Evolutionary conservation across 2,113 vertebrate species (phyloP).

Genomic region (Notothenia coriiceps): DNA sequence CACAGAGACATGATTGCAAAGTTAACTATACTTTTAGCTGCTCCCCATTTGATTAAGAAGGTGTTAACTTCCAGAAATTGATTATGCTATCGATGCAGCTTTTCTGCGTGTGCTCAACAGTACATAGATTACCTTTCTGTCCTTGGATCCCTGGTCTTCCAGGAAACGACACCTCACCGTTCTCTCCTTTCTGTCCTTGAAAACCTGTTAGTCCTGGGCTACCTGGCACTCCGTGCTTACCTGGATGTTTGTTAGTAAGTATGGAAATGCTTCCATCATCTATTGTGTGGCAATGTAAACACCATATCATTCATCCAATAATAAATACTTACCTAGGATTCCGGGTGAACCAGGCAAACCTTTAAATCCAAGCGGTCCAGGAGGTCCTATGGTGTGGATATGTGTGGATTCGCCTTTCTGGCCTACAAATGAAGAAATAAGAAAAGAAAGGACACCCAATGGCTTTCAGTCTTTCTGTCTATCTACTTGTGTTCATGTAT

Average conservation of each 20-base stretch:
- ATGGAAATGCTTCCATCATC: not conserved
- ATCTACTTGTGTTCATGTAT: not conserved
- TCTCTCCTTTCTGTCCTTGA: conserved; percentile 66
- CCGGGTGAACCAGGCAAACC: conserved; percentile 63
- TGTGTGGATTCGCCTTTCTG: conserved; percentile 70
- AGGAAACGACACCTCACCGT: conserved; percentile 8
- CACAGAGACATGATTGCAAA: not conserved
- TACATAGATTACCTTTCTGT: conserved; percentile 55
- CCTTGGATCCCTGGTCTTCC: conserved; percentile 47
- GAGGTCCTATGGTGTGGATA: conserved; percentile 8
- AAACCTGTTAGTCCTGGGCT: conserved; percentile 37
- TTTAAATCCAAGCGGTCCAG: conserved; percentile 65
- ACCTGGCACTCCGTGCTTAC: conserved; percentile 55
- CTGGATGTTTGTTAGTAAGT: conserved; percentile 31
- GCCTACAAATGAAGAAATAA: conserved; percentile 47
- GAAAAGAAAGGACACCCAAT: not conserved
- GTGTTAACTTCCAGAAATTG: not conserved
- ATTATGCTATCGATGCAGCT: not conserved
- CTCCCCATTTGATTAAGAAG: not conserved
- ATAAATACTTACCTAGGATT: conserved; percentile 48
- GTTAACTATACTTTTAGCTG: not conserved
- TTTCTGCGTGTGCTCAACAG: not conserved
- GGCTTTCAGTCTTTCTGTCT: not conserved
- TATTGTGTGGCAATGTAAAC: not conserved
- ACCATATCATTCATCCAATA: not conserved